Percentiles rank a stretch among this genome's conserved stretches.
Evolutionary conservation across 2,797 vertebrate genomes (phyloP).

Genomic region (Lemur catta): DNA sequence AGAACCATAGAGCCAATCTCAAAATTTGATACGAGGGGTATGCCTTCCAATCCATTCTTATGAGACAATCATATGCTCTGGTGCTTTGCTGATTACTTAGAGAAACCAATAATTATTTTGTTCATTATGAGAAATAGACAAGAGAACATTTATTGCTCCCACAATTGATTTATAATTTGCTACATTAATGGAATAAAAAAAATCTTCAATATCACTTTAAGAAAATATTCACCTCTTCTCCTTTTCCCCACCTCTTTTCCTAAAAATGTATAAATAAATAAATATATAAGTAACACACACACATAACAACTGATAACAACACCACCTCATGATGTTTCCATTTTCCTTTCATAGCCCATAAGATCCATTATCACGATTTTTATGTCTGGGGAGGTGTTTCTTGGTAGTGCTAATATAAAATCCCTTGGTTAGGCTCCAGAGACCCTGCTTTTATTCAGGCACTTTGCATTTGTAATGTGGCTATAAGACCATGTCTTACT

Average conservation of each 20-base stretch:
- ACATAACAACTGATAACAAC: background rate
- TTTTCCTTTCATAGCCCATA: background rate
- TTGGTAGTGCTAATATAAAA: background rate
- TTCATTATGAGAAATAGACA: slow-evolving; percentile 30
- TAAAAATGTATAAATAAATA: background rate
- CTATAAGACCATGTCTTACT: background rate
- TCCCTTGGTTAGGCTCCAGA: background rate
- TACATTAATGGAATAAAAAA: slow-evolving; percentile 35
- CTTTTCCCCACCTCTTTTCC: background rate
- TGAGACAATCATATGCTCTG: slow-evolving; percentile 11
- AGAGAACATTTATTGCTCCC: background rate
- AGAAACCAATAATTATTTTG: background rate
- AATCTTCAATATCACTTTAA: background rate
- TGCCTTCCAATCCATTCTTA: slow-evolving; percentile 14
- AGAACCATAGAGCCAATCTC: background rate
- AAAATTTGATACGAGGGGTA: background rate
- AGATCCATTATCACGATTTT: slow-evolving; percentile 12
- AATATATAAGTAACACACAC: background rate
- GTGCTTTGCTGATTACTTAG: slow-evolving; percentile 56
- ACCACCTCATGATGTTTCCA: background rate
- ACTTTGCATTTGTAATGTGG: slow-evolving; percentile 27
- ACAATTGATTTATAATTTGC: slow-evolving; percentile 49
- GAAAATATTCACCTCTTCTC: slow-evolving; percentile 8
- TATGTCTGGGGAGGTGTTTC: background rate
- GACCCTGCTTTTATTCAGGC: background rate